Evolutionary conservation across 1,140 invertebrate species (phyloP).

Genomic region (Musca domestica): DNA sequence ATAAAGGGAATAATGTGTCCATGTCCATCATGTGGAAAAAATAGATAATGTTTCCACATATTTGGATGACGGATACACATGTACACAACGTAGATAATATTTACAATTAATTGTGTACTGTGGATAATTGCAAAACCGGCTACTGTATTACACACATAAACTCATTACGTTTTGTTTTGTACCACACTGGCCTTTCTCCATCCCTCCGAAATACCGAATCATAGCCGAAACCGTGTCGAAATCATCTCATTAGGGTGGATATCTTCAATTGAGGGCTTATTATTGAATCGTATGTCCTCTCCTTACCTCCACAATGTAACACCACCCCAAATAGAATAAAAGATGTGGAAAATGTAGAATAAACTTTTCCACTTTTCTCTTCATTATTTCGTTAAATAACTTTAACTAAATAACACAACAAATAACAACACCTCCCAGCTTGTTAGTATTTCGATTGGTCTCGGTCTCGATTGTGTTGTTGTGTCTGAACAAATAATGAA

Average conservation of each 20-base stretch:
- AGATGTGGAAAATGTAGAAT: background rate
- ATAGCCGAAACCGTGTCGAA: no score
- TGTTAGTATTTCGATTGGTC: background rate
- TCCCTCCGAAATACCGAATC: no score
- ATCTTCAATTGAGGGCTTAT: background rate
- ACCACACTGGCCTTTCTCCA: no score
- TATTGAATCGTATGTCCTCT: background rate
- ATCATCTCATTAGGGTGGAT: slow-evolving; percentile 12
- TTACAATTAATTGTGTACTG: no score
- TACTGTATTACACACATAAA: no score
- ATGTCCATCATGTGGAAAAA: no score
- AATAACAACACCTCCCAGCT: background rate
- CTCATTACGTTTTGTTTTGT: no score
- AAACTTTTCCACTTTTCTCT: slow-evolving; percentile 17
- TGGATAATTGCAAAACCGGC: no score
- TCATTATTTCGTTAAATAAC: slow-evolving; percentile 17
- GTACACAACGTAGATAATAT: no score
- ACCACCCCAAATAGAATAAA: background rate
- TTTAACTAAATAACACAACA: slow-evolving; percentile 2
- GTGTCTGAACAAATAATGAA: slow-evolving; percentile 10
- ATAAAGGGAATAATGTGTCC: no score
- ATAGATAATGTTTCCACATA: no score
- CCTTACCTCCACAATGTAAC: background rate
- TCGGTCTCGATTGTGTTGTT: background rate
- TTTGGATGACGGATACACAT: no score